These are phyloP conservation scores for Heliothis subflexa DNA, from an alignment of 1,140 invertebrate species.

Conservation along the genomic window DNA sequence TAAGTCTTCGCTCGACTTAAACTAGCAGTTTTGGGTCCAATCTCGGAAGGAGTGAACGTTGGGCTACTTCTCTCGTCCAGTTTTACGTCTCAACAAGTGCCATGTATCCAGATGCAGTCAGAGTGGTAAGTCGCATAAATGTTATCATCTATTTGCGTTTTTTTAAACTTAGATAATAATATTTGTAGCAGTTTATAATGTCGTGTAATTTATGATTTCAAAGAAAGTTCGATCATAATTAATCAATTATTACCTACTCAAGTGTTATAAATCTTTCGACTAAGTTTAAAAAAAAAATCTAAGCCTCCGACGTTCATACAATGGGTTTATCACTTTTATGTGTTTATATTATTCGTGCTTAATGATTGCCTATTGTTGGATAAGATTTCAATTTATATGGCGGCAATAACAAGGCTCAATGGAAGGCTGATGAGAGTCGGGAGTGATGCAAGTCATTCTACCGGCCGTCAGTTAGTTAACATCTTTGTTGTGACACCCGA, in stretches of 20 bases:
- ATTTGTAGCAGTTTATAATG: not conserved
- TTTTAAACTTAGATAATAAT: slow-evolving; percentile 8
- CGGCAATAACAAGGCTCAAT: slow-evolving; percentile 48
- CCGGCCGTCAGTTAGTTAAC: slow-evolving; percentile 26
- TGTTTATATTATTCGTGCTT: slow-evolving; percentile 56
- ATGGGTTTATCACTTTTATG: slow-evolving; percentile 47
- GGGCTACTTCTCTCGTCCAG: slow-evolving; percentile 49
- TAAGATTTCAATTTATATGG: slow-evolving; percentile 62
- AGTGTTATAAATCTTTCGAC: not conserved
- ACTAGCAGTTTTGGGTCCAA: slow-evolving; percentile 49
- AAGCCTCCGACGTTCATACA: slow-evolving; percentile 10
- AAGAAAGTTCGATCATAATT: not conserved
- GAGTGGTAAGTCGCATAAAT: slow-evolving; percentile 61
- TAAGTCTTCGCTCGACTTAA: slow-evolving; percentile 47
- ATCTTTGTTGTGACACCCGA: slow-evolving; percentile 47
- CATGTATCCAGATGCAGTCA: slow-evolving; percentile 61
- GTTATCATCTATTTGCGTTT: slow-evolving; percentile 41
- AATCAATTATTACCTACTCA: too few relatives aligned
- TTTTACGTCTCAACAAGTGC: slow-evolving; percentile 53
- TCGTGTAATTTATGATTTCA: not conserved
- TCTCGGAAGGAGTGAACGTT: slow-evolving; percentile 58
- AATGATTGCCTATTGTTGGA: slow-evolving; percentile 62
- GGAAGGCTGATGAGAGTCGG: slow-evolving; percentile 31
- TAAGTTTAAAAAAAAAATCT: not conserved
- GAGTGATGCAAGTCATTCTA: slow-evolving; percentile 48